phyloP scores from a whole-genome alignment of 2,113 vertebrate genomes.

The Zosterops pallidus region DNA sequence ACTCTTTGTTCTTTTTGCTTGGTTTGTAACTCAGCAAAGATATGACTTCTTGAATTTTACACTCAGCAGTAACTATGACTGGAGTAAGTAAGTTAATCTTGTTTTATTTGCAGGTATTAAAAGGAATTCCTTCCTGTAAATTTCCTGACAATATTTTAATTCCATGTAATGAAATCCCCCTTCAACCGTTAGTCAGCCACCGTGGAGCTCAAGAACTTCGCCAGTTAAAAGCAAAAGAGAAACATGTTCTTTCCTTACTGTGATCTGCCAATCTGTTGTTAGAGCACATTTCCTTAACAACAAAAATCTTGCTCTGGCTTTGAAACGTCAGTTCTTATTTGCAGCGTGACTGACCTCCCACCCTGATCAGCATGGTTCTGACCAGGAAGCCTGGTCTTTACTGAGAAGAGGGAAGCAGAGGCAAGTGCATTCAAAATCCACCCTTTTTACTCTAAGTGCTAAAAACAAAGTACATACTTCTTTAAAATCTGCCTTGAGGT shows the following conservation, averaged over 20 bases:
- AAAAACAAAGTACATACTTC: not conserved
- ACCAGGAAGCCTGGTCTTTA: not conserved
- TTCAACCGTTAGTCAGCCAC: not conserved
- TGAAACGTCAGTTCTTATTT: slow-evolving; percentile 5
- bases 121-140: not conserved
- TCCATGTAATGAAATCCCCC: not conserved
- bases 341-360: slow-evolving; percentile 13
- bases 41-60: not conserved
- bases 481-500: not conserved
- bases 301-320: not conserved
- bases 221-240: not conserved
- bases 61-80: not conserved
- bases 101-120: not conserved
- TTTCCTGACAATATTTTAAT: not conserved
- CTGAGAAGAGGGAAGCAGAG: not conserved
- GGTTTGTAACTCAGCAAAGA: not conserved
- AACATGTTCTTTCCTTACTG: not conserved
- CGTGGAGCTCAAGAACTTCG: not conserved
- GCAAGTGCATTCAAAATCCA: not conserved
- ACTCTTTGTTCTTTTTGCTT: not conserved
- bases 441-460: not conserved
- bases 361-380: not conserved
- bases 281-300: slow-evolving; percentile 30
- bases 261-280: not conserved
- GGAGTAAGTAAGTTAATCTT: not conserved